These are phyloP conservation scores for Netta rufina DNA, from an alignment of 2,797 vertebrate genomes.

Conservation along the genomic window DNA sequence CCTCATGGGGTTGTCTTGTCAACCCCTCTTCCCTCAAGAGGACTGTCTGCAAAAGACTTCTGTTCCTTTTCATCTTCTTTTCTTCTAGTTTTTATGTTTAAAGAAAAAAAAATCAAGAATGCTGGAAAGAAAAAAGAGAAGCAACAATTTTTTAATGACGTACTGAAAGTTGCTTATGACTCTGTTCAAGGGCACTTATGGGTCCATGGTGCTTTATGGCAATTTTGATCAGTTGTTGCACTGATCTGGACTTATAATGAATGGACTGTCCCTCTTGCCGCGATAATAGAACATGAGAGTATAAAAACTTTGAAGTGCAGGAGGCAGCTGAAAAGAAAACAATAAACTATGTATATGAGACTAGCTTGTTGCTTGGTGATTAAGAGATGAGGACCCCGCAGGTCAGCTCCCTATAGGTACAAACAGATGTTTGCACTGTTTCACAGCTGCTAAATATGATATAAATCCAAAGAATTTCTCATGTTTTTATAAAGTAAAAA, in stretches of 20 bases:
- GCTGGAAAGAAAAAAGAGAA: not conserved
- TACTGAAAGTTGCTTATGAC: not conserved
- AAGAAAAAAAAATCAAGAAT: not conserved
- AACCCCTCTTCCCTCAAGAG: constrained; percentile 5
- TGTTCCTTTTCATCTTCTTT: not conserved
- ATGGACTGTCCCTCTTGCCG: constrained; percentile 71
- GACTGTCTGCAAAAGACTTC: not conserved
- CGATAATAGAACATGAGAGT: constrained; percentile 73
- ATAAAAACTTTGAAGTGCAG: constrained; percentile 79
- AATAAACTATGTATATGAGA: constrained; percentile 77
- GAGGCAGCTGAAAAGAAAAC: constrained; percentile 78
- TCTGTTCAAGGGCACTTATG: constrained; percentile 33
- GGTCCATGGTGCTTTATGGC: constrained; percentile 51
- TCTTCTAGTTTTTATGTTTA: not conserved
- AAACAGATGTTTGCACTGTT: constrained; percentile 88
- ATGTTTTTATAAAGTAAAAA: constrained; percentile 84
- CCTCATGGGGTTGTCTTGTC: constrained; percentile 37
- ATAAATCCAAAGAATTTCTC: constrained; percentile 89
- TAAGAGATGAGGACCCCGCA: constrained; percentile 75
- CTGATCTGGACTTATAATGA: constrained; percentile 75
- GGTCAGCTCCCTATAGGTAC: constrained; percentile 83
- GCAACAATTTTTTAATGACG: not conserved
- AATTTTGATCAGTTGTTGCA: constrained; percentile 61
- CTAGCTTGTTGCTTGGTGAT: constrained; percentile 79
- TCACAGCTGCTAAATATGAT: constrained; percentile 88